phyloP scores from a whole-genome alignment of 2,797 vertebrate genomes.

The Schizopygopsis malacanthus region DNA sequence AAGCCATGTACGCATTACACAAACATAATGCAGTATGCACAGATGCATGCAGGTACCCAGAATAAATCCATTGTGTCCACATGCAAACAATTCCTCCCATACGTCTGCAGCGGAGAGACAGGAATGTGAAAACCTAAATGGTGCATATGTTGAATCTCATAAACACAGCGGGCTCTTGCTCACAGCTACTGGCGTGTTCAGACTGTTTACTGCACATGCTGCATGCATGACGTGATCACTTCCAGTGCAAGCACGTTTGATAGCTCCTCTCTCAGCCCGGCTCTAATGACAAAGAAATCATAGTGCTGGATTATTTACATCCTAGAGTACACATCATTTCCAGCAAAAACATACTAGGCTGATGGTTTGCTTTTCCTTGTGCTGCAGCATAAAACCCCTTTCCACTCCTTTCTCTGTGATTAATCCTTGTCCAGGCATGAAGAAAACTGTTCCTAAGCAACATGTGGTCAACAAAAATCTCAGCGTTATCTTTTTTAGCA shows the following conservation, averaged over 20 bases:
- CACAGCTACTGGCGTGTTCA: constrained; percentile 56
- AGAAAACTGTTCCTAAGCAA: constrained; percentile 42
- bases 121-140: constrained; percentile 44
- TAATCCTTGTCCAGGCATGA: constrained; percentile 23
- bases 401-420: constrained; percentile 15
- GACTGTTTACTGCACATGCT: constrained; percentile 37
- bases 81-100: constrained; percentile 23
- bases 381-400: not conserved
- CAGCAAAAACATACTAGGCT: not conserved
- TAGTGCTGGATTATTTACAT: constrained; percentile 14
- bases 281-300: not conserved
- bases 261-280: not conserved
- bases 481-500: not conserved
- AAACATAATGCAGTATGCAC: not conserved
- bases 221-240: not conserved
- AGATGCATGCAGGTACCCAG: not conserved
- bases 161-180: constrained; percentile 53
- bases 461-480: constrained; percentile 18
- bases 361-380: constrained; percentile 15
- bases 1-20: not conserved
- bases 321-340: not conserved
- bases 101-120: constrained; percentile 26
- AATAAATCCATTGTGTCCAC: not conserved
- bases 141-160: constrained; percentile 51
- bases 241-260: not conserved